Conservation (phyloP, 2,797 vertebrate species). For the Apodemus agrarius region DNA sequence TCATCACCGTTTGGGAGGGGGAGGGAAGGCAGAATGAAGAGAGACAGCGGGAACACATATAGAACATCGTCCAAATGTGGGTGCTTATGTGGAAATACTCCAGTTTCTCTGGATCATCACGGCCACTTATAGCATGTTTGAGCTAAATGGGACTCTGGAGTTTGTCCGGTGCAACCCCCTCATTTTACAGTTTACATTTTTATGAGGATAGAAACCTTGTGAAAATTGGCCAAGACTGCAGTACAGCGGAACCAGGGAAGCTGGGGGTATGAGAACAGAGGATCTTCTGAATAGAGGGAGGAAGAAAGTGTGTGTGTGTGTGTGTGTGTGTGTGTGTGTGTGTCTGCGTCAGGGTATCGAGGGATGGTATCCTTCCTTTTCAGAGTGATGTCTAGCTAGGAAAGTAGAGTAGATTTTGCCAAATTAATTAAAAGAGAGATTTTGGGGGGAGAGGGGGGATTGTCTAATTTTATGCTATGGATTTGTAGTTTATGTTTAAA, state of each 20-base stretch:
- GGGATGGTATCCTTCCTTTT: neutral
- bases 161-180: slow-evolving; percentile 51
- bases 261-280: neutral
- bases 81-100: neutral
- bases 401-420: slow-evolving; percentile 1
- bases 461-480: slow-evolving; percentile 41
- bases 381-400: neutral
- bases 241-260: slow-evolving; percentile 3
- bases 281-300: slow-evolving; percentile 16
- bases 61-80: neutral
- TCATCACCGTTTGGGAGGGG: neutral
- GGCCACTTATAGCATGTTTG: slow-evolving; percentile 53
- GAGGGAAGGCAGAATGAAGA: neutral
- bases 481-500: slow-evolving; percentile 58
- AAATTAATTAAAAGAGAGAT: slow-evolving; percentile 20
- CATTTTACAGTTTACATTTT: slow-evolving; percentile 61
- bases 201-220: slow-evolving; percentile 10
- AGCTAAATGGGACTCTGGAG: slow-evolving; percentile 67
- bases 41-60: slow-evolving; percentile 14
- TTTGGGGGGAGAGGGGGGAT: neutral
- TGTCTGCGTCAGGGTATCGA: neutral
- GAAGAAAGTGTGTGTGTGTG: neutral
- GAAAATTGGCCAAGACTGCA: slow-evolving; percentile 56
- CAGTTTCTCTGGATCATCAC: slow-evolving; percentile 58
- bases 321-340: neutral